Evolutionary conservation across 2,113 vertebrate species (phyloP).

Genomic region (Rallus limicola): DNA sequence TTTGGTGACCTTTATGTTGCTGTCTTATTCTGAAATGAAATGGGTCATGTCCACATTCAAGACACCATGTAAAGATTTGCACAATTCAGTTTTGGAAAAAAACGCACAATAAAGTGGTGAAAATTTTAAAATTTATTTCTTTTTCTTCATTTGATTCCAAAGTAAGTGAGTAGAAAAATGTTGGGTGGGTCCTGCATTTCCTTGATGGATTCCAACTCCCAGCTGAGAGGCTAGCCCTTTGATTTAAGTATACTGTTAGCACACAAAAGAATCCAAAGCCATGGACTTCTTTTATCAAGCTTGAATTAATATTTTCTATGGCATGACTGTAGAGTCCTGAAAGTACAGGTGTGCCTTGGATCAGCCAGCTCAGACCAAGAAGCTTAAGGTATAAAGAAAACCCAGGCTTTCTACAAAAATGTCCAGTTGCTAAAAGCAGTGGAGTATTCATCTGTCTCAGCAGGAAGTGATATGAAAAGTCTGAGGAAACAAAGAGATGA

Average conservation of each 20-base stretch:
- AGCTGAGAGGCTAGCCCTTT: not conserved
- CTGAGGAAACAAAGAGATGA: not conserved
- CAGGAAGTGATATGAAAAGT: not conserved
- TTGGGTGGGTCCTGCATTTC: not conserved
- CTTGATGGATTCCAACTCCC: not conserved
- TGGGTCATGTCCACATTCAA: not conserved
- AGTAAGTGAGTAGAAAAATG: not conserved
- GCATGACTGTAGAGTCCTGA: not conserved
- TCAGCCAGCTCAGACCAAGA: not conserved
- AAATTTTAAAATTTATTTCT: not conserved
- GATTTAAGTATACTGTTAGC: not conserved
- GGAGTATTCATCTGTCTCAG: not conserved
- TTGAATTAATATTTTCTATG: slow-evolving; percentile 12
- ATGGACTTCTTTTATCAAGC: not conserved
- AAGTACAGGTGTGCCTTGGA: not conserved
- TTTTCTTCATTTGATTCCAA: not conserved
- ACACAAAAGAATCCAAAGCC: not conserved
- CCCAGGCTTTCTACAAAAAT: not conserved
- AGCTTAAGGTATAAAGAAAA: not conserved
- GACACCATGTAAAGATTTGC: not conserved
- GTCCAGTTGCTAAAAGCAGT: not conserved
- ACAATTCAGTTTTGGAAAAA: not conserved
- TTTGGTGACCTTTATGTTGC: not conserved
- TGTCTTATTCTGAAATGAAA: not conserved
- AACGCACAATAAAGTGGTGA: not conserved